Conservation (phyloP, 1,140 invertebrate genomes). For the Teleopsis dalmanni region DNA sequence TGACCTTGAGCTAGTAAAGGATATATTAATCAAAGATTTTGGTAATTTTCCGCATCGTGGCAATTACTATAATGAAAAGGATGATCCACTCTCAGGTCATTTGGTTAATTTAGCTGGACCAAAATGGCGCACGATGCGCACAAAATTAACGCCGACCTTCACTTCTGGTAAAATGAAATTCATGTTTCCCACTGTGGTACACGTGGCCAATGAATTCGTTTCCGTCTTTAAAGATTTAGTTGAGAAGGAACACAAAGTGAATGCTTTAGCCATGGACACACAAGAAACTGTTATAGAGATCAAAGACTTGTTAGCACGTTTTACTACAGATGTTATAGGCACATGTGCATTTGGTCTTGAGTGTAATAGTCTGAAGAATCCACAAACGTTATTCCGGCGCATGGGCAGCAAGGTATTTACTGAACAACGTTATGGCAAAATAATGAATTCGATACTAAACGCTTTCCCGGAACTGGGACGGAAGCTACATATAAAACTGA, state of each 20-base stretch:
- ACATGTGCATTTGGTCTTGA: slow-evolving; percentile 46
- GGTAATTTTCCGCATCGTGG: slow-evolving; percentile 47
- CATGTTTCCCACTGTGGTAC: slow-evolving; percentile 38
- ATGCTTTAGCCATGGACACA: too few species aligned
- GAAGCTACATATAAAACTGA: slow-evolving; percentile 13
- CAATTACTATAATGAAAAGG: slow-evolving; percentile 42
- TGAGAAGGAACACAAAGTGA: too few species aligned
- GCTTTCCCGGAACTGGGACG: slow-evolving; percentile 17
- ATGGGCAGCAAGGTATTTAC: slow-evolving; percentile 22
- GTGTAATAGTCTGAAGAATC: slow-evolving; percentile 43
- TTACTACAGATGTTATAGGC: slow-evolving; percentile 41
- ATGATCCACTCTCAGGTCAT: slow-evolving; percentile 45
- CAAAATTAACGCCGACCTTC: slow-evolving; percentile 54
- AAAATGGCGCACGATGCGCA: slow-evolving; percentile 51
- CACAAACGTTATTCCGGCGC: slow-evolving; percentile 42
- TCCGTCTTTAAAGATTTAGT: too few species aligned
- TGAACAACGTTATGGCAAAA: slow-evolving; percentile 9
- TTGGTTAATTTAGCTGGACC: slow-evolving; percentile 46
- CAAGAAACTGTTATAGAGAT: slow-evolving; percentile 19
- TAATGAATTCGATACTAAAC: slow-evolving; percentile 3
- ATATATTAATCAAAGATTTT: slow-evolving; percentile 51
- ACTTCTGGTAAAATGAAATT: slow-evolving; percentile 50
- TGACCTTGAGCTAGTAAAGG: slow-evolving; percentile 41
- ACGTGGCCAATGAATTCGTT: slow-evolving; percentile 1
- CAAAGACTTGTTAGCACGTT: slow-evolving; percentile 44